Percentiles rank a stretch among this genome's conserved stretches.
Evolutionary conservation across 2,113 vertebrate species (phyloP).

Genomic region (Nesogale talazaci): DNA sequence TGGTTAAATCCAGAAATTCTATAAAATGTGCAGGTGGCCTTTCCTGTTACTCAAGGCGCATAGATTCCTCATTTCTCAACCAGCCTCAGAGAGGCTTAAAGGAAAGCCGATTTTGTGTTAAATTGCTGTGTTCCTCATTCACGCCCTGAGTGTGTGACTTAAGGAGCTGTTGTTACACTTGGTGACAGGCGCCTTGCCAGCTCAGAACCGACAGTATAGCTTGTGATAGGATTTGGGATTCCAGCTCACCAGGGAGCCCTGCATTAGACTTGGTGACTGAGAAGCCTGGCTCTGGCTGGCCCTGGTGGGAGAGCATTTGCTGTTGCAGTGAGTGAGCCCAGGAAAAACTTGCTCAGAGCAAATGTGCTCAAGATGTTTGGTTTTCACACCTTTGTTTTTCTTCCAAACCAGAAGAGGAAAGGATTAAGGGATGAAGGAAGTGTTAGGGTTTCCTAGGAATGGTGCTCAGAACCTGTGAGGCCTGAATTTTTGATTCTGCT

Average conservation of each 20-base stretch:
- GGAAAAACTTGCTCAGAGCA: slow-evolving; percentile 70
- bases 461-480: background rate
- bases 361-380: slow-evolving; percentile 79
- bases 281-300: slow-evolving; percentile 50
- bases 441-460: slow-evolving; percentile 55
- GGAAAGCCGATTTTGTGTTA: slow-evolving; percentile 29
- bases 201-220: background rate
- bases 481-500: background rate
- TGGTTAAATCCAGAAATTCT: slow-evolving; percentile 24
- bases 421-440: slow-evolving; percentile 51
- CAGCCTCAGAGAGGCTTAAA: slow-evolving; percentile 27
- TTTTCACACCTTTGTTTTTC: slow-evolving; percentile 73
- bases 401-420: slow-evolving; percentile 71
- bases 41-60: background rate
- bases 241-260: background rate
- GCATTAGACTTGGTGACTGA: background rate
- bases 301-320: slow-evolving; percentile 52
- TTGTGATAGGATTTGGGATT: background rate
- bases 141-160: slow-evolving; percentile 29
- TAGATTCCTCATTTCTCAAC: slow-evolving; percentile 32
- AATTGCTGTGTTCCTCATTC: slow-evolving; percentile 47
- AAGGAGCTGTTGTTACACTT: slow-evolving; percentile 41
- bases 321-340: slow-evolving; percentile 51
- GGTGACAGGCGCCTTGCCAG: slow-evolving; percentile 57
- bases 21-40: slow-evolving; percentile 48